Evolutionary conservation across 2,888 invertebrate species (phyloP).

Genomic region (Phortica magna): DNA sequence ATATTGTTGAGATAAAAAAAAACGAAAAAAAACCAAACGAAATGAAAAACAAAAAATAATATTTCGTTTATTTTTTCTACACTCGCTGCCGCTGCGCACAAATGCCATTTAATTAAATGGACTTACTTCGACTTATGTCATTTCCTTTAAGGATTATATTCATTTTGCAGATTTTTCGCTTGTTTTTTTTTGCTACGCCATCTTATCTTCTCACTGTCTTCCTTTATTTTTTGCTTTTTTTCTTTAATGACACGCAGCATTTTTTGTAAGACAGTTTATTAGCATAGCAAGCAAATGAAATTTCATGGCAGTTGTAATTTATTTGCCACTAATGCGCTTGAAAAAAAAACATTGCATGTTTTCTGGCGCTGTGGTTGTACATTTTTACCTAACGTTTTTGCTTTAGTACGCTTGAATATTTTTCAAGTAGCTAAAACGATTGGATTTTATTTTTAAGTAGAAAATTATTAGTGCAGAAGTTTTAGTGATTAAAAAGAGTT

Average conservation of each 20-base stretch:
- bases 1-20: not conserved
- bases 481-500: not conserved
- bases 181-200: not conserved
- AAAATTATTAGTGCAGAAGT: not conserved
- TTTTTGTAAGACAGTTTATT: slow-evolving; percentile 8
- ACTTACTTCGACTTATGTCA: slow-evolving; percentile 59
- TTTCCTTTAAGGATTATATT: slow-evolving; percentile 47
- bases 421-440: not conserved
- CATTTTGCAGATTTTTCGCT: slow-evolving; percentile 29
- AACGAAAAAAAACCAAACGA: not conserved
- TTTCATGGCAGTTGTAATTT: slow-evolving; percentile 27
- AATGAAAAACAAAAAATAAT: not conserved
- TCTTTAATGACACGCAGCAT: slow-evolving; percentile 1
- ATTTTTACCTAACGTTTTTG: not conserved
- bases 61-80: not conserved
- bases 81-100: slow-evolving; percentile 31
- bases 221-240: not conserved
- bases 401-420: not conserved
- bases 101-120: slow-evolving; percentile 59
- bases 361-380: not conserved
- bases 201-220: not conserved
- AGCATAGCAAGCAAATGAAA: slow-evolving; percentile 11
- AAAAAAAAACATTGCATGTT: not conserved
- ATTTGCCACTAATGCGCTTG: slow-evolving; percentile 10
- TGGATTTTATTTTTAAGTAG: not conserved